Evolutionary conservation across 2,797 vertebrate species (phyloP).

Genomic region (Poeciliopsis paucimaculata): DNA sequence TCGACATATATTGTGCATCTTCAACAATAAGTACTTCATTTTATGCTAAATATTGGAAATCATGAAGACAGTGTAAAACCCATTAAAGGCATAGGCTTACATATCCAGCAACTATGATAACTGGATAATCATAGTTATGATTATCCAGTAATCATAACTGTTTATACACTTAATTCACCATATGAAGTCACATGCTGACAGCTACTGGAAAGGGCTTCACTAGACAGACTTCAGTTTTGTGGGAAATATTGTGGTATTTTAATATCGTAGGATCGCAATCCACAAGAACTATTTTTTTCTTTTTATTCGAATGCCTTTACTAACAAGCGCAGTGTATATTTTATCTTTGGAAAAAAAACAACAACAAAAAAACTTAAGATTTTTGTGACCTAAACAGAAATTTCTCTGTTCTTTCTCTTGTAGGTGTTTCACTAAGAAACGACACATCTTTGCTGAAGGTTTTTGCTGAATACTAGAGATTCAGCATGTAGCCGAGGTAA

Average conservation of each 20-base stretch:
- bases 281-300: neutral
- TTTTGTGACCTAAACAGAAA: conserved; percentile 20
- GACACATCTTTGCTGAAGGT: conserved; percentile 56
- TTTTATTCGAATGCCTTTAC: neutral
- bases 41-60: neutral
- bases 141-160: neutral
- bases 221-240: neutral
- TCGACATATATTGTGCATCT: neutral
- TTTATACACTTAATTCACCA: neutral
- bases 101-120: too few species aligned
- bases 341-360: neutral
- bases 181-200: neutral
- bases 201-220: neutral
- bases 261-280: neutral
- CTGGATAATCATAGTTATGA: too few species aligned
- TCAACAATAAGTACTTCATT: neutral
- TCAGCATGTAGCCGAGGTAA: conserved; percentile 86
- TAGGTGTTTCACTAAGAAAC: conserved; percentile 77
- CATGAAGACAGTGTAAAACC: neutral
- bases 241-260: neutral
- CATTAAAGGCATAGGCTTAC: too few species aligned
- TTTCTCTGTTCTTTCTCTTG: conserved; percentile 55
- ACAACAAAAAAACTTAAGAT: neutral
- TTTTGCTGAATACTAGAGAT: conserved; percentile 57
- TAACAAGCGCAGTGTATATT: neutral